Evolutionary conservation across 2,888 invertebrate species (phyloP).

Genomic region (Andrena chrysosceles): DNA sequence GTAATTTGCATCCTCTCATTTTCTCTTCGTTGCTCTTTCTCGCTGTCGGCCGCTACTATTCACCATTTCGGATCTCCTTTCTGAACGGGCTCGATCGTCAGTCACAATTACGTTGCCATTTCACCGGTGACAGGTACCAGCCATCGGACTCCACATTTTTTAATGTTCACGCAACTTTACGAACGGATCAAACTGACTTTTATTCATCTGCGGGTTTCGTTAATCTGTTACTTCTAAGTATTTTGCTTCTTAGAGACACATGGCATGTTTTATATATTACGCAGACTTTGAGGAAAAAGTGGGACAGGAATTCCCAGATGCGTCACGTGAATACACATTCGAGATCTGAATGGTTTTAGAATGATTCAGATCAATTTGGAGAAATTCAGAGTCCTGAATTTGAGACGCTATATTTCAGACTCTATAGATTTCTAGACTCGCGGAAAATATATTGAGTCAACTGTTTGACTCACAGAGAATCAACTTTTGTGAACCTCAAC

Average conservation of each 20-base stretch:
- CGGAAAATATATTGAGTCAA: no score
- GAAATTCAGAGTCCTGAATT: background rate
- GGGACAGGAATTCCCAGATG: background rate
- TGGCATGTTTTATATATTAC: background rate
- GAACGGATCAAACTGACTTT: background rate
- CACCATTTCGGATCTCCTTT: slow-evolving; percentile 26
- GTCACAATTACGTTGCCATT: slow-evolving; percentile 63
- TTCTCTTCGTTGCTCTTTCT: slow-evolving; percentile 16
- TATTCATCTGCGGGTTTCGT: background rate
- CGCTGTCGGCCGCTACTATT: slow-evolving; percentile 12
- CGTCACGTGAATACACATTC: background rate
- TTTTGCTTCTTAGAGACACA: background rate
- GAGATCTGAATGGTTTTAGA: background rate
- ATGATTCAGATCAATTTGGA: background rate
- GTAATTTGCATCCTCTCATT: slow-evolving; percentile 55
- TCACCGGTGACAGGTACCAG: slow-evolving; percentile 27
- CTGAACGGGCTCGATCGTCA: slow-evolving; percentile 16
- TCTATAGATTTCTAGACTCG: no score
- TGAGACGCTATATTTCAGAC: no score
- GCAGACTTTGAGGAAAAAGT: background rate
- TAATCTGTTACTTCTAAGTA: background rate
- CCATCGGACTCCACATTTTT: slow-evolving; percentile 14
- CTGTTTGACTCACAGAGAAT: no score
- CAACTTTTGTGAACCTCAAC: no score
- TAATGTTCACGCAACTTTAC: slow-evolving; percentile 20